phyloP scores from a whole-genome alignment of 1,140 invertebrate species.

The Elymnias hypermnestra region DNA sequence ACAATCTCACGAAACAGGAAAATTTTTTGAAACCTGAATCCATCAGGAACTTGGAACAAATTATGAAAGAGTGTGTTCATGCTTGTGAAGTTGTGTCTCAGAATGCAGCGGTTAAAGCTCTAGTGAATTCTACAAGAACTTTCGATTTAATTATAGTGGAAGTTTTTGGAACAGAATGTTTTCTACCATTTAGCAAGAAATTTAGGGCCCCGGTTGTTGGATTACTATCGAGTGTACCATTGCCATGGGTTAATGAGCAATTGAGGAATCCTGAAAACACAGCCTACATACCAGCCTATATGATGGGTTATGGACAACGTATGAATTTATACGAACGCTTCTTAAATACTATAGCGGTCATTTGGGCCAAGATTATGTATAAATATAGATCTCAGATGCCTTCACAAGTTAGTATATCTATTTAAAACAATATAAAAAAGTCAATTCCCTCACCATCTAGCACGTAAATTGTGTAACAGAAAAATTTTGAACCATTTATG shows the following conservation, averaged over 20 bases:
- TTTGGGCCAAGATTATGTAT: slow-evolving; percentile 54
- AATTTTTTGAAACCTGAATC: slow-evolving; percentile 57
- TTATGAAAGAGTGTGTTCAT: slow-evolving; percentile 62
- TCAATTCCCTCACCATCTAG: too few relatives aligned
- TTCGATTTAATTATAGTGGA: slow-evolving; percentile 83
- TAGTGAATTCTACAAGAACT: slow-evolving; percentile 60
- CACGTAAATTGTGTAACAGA: too few relatives aligned
- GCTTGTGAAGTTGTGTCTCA: slow-evolving; percentile 63
- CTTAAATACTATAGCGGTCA: slow-evolving; percentile 70
- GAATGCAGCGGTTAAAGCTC: slow-evolving; percentile 46
- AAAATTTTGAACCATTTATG: too few relatives aligned
- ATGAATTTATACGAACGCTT: slow-evolving; percentile 79
- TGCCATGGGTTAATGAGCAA: slow-evolving; percentile 79
- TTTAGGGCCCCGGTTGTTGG: slow-evolving; percentile 78
- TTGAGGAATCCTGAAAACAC: slow-evolving; percentile 79
- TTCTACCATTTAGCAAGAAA: slow-evolving; percentile 73
- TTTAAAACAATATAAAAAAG: too few relatives aligned
- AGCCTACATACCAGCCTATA: slow-evolving; percentile 77
- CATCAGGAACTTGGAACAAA: slow-evolving; percentile 60
- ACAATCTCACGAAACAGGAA: slow-evolving; percentile 61
- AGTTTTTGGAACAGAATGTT: slow-evolving; percentile 81
- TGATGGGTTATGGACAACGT: slow-evolving; percentile 70
- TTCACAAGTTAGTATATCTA: slow-evolving; percentile 46
- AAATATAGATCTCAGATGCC: slow-evolving; percentile 58
- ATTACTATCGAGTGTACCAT: slow-evolving; percentile 75